Base-by-base conservation (phyloP, 2,888 invertebrate genomes). In the Panopea generosa region DNA sequence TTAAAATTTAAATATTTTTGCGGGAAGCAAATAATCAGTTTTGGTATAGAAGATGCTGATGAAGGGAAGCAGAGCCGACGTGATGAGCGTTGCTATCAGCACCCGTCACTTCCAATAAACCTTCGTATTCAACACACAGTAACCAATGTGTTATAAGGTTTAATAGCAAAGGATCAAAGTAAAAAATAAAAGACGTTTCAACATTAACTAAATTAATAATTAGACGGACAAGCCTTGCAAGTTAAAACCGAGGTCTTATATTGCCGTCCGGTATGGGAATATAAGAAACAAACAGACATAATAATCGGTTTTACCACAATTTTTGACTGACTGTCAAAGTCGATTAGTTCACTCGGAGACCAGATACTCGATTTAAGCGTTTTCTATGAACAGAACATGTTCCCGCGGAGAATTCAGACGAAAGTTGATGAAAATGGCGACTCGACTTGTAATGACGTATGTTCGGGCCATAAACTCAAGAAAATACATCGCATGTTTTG, bases 371-470 rank as follows among this genome's bases (percentile, higher is more conserved):
- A 67, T 67, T 73, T 57, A 56, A 53, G 49, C 47, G 52, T 66
- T 59, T 33, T 29, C 22, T 29, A 33, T 50, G 55, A 24, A 2
- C 20, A 47, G 60, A 60, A 72, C 57, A 63, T 60, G 63, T 57
- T 68, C 77, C 72, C 43, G 72, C 22, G 60, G 77, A 6, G 77
- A 65, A 53, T 72, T 77, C 53, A 72, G 77, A 69, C 72, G 56
- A 50, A 68, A 68, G 53, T 60, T 77, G 77, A 72, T 72, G 77
- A 77, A 72, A 68, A 59, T 60, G 77, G 72, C 77, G 77, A 68
- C 77, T 63, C 29, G 38, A 45, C 45, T 29, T 27, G 33, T 59
- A 22, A 45, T 59, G 38, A 53, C 55, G 47, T 50, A 53, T 45
- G 16, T 29, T 27, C 16, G 47, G 33, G 29, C 38, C 33, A 53